phyloP scores from a whole-genome alignment of 2,797 vertebrate species.

The Threskiornis aethiopicus region DNA sequence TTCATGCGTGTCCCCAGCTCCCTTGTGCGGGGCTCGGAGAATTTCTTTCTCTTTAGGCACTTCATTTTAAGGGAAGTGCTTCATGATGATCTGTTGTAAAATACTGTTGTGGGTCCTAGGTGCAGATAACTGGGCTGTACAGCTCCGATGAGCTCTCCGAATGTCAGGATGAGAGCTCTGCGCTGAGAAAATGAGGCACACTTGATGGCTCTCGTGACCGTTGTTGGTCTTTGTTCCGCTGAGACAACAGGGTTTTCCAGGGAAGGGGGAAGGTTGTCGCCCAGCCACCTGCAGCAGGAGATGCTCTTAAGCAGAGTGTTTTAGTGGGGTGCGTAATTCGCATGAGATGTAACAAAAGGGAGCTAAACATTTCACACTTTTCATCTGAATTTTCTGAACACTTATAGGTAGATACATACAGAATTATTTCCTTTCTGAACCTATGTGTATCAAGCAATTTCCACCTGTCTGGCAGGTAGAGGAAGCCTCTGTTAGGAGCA shows the following conservation, averaged over 20 bases:
- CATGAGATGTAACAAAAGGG: not conserved
- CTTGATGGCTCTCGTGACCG: accelerated
- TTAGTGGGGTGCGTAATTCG: not conserved
- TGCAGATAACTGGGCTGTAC: not conserved
- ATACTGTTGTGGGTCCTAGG: not conserved
- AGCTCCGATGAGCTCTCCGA: not conserved
- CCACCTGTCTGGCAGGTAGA: not conserved
- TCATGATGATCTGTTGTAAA: not conserved
- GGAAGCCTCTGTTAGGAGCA: not conserved
- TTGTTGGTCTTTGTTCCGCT: not conserved
- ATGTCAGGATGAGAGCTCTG: not conserved
- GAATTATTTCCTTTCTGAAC: not conserved
- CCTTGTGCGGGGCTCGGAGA: not conserved
- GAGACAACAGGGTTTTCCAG: not conserved
- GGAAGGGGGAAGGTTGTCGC: not conserved
- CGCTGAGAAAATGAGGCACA: not conserved
- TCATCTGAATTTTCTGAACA: not conserved
- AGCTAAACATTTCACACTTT: not conserved
- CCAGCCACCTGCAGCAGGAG: not conserved
- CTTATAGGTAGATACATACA: not conserved
- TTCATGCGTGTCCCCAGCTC: not conserved
- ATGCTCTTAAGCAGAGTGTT: not conserved
- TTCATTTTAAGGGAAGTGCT: conserved; percentile 19
- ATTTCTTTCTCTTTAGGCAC: conserved; percentile 15
- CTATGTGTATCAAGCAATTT: accelerated